phyloP scores from a whole-genome alignment of 2,888 invertebrate genomes.

The Standfussiana lucernea region DNA sequence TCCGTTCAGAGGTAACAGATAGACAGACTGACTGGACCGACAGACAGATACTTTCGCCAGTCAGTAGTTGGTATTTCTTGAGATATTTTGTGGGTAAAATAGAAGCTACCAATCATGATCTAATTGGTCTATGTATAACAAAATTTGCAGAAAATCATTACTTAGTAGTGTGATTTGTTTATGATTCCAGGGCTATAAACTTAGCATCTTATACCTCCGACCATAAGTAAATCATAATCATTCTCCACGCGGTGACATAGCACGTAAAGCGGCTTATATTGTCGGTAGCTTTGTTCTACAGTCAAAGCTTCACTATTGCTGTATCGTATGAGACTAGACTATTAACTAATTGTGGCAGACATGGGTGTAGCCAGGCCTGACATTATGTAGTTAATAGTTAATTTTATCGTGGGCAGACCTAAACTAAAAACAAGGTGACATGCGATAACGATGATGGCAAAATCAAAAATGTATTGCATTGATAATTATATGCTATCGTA shows the following conservation, averaged over 20 bases:
- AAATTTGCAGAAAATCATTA: background rate
- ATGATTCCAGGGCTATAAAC: constrained; percentile 11
- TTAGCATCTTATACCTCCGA: background rate
- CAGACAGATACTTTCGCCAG: background rate
- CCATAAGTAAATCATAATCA: background rate
- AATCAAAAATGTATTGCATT: background rate
- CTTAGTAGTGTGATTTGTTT: background rate
- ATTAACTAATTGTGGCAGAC: constrained; percentile 33
- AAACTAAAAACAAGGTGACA: background rate
- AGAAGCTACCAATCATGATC: background rate
- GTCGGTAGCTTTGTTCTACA: constrained; percentile 30
- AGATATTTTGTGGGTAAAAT: background rate
- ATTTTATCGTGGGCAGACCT: background rate
- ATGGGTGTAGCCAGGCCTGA: constrained; percentile 15
- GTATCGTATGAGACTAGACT: constrained; percentile 37
- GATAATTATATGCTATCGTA: too few relatives aligned
- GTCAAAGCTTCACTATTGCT: constrained; percentile 10
- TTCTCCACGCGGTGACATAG: background rate
- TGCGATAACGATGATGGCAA: background rate
- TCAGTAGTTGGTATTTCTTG: background rate
- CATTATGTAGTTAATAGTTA: background rate
- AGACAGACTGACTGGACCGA: background rate
- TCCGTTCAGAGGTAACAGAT: background rate
- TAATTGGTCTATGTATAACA: too few relatives aligned
- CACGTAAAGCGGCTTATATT: constrained; percentile 2